Evolutionary conservation across 35 echinoderm and acorn worm species (phyloP).

Genomic region (Apostichopus japonicus): DNA sequence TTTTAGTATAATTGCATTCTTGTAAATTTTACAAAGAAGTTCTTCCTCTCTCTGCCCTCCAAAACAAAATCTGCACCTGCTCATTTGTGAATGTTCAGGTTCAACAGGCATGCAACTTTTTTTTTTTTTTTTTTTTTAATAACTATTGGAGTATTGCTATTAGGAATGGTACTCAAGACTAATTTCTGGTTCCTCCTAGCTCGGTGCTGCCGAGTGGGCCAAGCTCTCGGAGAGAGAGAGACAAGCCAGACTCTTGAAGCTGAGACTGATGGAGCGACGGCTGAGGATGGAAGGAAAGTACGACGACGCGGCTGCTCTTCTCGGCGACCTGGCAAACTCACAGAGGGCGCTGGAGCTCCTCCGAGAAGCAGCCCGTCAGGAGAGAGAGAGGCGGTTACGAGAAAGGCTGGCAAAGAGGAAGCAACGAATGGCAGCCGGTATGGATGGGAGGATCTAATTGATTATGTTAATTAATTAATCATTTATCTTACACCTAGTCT

Average conservation of each 20-base stretch:
- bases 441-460: neutral
- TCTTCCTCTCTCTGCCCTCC: no score
- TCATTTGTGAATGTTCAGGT: no score
- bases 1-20: no score
- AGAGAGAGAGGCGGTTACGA: constrained; percentile 80
- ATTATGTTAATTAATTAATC: no score
- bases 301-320: constrained; percentile 84
- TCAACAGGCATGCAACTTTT: no score
- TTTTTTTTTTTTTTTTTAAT: no score
- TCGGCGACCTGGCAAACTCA: constrained; percentile 76
- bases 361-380: constrained; percentile 82
- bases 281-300: constrained; percentile 81
- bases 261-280: constrained; percentile 82
- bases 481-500: no score
- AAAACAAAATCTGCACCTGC: no score
- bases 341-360: constrained; percentile 86
- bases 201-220: constrained; percentile 89
- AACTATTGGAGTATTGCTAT: no score
- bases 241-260: constrained; percentile 81
- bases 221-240: constrained; percentile 90
- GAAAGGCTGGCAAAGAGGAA: constrained; percentile 73
- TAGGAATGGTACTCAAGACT: neutral
- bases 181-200: neutral
- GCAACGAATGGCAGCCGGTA: constrained; percentile 72
- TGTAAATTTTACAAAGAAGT: no score